Conservation (phyloP, 2,113 vertebrate genomes). For the Ellobius talpinus region DNA sequence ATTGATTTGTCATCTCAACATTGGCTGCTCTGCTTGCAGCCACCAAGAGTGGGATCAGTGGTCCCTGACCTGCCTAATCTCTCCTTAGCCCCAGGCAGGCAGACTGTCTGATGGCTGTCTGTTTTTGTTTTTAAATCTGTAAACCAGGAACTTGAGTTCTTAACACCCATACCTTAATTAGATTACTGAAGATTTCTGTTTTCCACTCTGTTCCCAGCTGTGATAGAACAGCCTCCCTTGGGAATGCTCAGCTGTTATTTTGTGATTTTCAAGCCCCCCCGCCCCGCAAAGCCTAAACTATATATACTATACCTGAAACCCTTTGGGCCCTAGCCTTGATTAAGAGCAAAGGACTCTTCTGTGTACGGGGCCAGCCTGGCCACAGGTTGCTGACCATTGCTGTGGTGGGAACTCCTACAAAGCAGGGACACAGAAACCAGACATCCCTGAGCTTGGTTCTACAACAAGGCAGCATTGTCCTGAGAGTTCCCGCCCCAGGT, state of each 20-base stretch:
- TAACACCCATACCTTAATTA: slow-evolving; percentile 28
- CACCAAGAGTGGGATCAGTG: neutral
- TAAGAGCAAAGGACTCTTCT: neutral
- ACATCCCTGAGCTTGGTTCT: neutral
- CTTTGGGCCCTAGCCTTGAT: slow-evolving; percentile 5
- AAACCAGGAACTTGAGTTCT: neutral
- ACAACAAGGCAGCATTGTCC: neutral
- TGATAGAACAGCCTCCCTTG: slow-evolving; percentile 1
- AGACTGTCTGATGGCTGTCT: slow-evolving; percentile 20
- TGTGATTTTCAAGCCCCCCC: neutral
- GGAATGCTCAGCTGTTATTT: neutral
- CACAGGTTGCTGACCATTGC: neutral
- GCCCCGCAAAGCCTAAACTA: neutral
- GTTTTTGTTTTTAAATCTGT: slow-evolving; percentile 56
- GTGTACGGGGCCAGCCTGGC: too few relatives aligned
- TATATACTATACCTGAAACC: neutral
- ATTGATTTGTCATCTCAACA: neutral
- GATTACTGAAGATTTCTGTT: slow-evolving; percentile 28
- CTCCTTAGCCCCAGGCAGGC: slow-evolving; percentile 9
- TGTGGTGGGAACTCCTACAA: neutral
- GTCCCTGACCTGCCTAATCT: neutral
- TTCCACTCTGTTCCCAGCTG: neutral
- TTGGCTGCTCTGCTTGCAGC: neutral
- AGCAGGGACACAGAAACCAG: neutral
- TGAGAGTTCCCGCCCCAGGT: neutral